A percentile compares a stretch with the other conserved stretches of the same genome.
Evolutionary conservation across 2,888 invertebrate species (phyloP).

Genomic region (Campoplex capitator): DNA sequence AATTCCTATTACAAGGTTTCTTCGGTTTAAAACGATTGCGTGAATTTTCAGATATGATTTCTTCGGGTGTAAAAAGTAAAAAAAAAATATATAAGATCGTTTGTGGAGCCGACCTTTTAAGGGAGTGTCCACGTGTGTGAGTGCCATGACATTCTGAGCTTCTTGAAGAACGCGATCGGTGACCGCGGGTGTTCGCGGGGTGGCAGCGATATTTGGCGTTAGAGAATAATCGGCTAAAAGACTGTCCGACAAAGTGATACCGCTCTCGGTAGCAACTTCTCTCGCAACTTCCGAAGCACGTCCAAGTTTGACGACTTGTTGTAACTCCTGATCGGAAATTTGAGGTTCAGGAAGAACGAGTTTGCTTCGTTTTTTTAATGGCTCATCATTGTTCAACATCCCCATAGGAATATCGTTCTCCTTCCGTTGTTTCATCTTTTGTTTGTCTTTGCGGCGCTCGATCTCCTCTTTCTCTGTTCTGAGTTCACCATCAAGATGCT

Average conservation of each 20-base stretch:
- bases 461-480: slow-evolving; percentile 96
- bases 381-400: slow-evolving; percentile 95
- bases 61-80: neutral
- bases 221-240: slow-evolving; percentile 95
- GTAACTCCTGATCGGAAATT: slow-evolving; percentile 96
- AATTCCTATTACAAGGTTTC: too few relatives aligned
- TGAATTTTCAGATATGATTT: neutral
- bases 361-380: slow-evolving; percentile 96
- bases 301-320: slow-evolving; percentile 97
- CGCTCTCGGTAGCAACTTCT: slow-evolving; percentile 93
- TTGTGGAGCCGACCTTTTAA: slow-evolving; percentile 88
- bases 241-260: slow-evolving; percentile 92
- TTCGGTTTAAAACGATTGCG: too few relatives aligned
- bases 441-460: slow-evolving; percentile 97
- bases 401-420: slow-evolving; percentile 98
- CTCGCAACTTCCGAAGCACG: slow-evolving; percentile 95
- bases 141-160: slow-evolving; percentile 99
- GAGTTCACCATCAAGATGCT: slow-evolving; percentile 96
- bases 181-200: slow-evolving; percentile 94
- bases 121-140: slow-evolving; percentile 99
- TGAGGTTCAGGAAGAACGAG: slow-evolving; percentile 98
- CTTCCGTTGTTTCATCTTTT: slow-evolving; percentile 96
- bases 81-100: neutral
- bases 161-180: slow-evolving; percentile 95
- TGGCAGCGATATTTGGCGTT: slow-evolving; percentile 88